Conservation (phyloP, 2,888 invertebrate species). For the Tigriopus californicus region DNA sequence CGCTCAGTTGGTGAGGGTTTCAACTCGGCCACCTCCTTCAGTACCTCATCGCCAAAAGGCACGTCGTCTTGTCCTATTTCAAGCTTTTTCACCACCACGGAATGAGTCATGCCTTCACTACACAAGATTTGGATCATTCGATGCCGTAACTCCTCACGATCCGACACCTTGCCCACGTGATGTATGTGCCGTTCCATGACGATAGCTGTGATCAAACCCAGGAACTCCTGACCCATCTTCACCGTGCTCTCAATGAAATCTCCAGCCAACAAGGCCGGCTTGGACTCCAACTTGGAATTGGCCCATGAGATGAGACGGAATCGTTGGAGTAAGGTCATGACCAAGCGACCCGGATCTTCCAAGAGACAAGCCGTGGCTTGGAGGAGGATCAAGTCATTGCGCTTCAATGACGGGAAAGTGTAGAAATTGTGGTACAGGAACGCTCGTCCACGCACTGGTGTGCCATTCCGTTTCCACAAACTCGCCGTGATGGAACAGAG, state of each 20-base stretch:
- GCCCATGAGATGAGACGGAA: background rate
- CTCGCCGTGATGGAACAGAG: background rate
- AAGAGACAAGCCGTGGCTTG: background rate
- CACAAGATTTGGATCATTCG: conserved; percentile 6
- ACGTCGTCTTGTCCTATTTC: background rate
- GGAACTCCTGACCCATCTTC: background rate
- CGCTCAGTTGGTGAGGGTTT: background rate
- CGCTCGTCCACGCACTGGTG: background rate
- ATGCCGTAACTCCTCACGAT: background rate
- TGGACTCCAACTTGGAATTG: background rate
- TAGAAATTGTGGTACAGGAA: background rate
- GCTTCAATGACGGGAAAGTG: background rate
- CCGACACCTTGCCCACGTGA: background rate
- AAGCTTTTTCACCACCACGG: background rate
- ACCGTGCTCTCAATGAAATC: background rate
- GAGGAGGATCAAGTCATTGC: background rate
- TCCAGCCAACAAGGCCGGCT: too few species aligned
- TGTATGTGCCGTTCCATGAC: background rate
- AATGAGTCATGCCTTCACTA: background rate
- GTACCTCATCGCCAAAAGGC: background rate
- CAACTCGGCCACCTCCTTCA: background rate
- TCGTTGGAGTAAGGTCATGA: conserved; percentile 1
- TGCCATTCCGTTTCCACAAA: conserved; percentile 14
- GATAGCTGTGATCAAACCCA: background rate
- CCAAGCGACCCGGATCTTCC: background rate